Evolutionary conservation across 2,888 invertebrate genomes (phyloP).

Genomic region (Megastigmus dorsalis): DNA sequence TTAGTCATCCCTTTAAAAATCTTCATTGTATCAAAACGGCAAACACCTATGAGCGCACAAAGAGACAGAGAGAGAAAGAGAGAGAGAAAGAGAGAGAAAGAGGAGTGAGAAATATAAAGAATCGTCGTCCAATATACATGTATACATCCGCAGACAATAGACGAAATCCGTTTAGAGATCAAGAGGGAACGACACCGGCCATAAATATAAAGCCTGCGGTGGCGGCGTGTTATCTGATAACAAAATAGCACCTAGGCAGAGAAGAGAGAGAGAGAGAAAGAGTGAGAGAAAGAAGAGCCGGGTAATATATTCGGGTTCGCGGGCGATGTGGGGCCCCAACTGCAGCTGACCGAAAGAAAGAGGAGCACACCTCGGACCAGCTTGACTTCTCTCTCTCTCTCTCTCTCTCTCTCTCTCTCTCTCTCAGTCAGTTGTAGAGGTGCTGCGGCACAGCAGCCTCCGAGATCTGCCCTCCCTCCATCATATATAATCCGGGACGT

Average conservation of each 20-base stretch:
- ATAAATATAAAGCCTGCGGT: constrained; percentile 35
- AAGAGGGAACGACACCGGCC: constrained; percentile 18
- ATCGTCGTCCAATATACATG: constrained; percentile 38
- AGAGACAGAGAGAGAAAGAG: background rate
- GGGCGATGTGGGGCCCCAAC: constrained; percentile 27
- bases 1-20: constrained; percentile 54
- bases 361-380: background rate
- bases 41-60: background rate
- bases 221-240: constrained; percentile 50
- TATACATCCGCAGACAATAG: constrained; percentile 46
- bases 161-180: constrained; percentile 42
- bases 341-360: constrained; percentile 35
- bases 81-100: background rate
- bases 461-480: constrained; percentile 50
- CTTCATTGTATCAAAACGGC: constrained; percentile 48
- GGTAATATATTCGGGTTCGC: constrained; percentile 27
- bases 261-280: background rate
- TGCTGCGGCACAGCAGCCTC: too few relatives aligned
- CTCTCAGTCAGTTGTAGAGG: too few relatives aligned
- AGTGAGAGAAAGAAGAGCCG: constrained; percentile 14
- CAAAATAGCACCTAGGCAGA: constrained; percentile 26
- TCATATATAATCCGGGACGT: constrained; percentile 71
- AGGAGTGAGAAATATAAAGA: constrained; percentile 4
- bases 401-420: background rate
- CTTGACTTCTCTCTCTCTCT: background rate